Base-by-base conservation (phyloP, 1,140 invertebrate species). In the Drosophila pseudoobscura region DNA sequence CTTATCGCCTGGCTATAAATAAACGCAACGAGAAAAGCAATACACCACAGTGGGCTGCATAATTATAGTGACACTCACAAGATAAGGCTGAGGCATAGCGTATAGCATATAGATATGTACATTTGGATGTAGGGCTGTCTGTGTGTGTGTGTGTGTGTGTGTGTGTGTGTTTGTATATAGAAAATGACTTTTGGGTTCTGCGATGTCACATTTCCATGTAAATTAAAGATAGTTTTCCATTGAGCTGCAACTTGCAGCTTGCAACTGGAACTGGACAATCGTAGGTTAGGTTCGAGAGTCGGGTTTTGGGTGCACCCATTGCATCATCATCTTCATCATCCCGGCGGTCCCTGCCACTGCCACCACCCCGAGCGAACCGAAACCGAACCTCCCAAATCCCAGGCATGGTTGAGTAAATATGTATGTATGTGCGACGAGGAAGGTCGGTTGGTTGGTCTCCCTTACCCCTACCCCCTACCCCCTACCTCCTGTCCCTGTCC, bases 341-440 rank as follows among this genome's bases (percentile, higher is more conserved):
- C 35, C 35, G 35, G 35, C 35, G 11, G 11, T 39, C 35, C 60
- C 71, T 47, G 41, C 55, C 43, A 52, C 13, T 8, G 7, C 20
- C 3, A 47, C 35, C 6, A 22, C 24, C 20, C n/a, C 47, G 17
- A 29, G 24, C 11, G 7, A 35, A 29, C 68, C 55, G 35, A 55
- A 68, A 68, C 47, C 53, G 49, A 69, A 39, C 13, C 51, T 57
- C 69, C 64, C 52, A 70, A 76, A 63, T 69, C 62, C 56, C 72
- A 75, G 65, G 41, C 54, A 65, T 78, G 75, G 80, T 66, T 75
- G 80, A 83, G 80, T 83, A 84, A 78, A 83, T 83, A 84, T 70
- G 68, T 71, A 83, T 70, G 66, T 71, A 69, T 52, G 35, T 39
- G 11, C 35, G 35, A 39, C 35, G 35, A 39, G 35, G 65, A 69